A percentile compares a stretch with the other conserved stretches of the same genome.
Evolutionary conservation across 2,888 invertebrate genomes (phyloP).

Genomic region (Parnassius orleans): DNA sequence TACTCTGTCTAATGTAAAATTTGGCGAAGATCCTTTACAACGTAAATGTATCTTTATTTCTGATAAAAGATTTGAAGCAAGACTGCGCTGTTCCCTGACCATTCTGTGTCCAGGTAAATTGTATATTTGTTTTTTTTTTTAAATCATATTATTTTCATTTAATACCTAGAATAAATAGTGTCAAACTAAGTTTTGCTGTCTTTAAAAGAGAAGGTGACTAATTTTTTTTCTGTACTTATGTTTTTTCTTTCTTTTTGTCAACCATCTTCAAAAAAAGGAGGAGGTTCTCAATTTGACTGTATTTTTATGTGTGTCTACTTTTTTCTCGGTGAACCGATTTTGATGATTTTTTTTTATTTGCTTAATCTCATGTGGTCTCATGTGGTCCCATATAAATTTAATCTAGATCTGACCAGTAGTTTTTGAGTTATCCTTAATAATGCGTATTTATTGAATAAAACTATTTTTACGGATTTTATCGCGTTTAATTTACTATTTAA

Average conservation of each 20-base stretch:
- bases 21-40: slow-evolving; percentile 58
- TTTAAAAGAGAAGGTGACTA: neutral
- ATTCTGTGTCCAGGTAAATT: slow-evolving; percentile 46
- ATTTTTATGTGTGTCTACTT: too few species aligned
- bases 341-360: too few species aligned
- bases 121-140: neutral
- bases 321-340: too few species aligned
- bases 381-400: too few species aligned
- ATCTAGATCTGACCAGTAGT: too few species aligned
- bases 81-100: slow-evolving; percentile 51
- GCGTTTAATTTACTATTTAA: too few species aligned
- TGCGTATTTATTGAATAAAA: too few species aligned
- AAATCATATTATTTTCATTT: neutral
- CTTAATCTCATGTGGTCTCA: too few species aligned
- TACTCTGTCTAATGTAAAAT: slow-evolving; percentile 48
- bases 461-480: too few species aligned
- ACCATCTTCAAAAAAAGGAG: too few species aligned
- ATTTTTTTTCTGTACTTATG: neutral
- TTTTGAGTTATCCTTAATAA: too few species aligned
- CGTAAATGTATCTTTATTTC: slow-evolving; percentile 39
- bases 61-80: slow-evolving; percentile 30
- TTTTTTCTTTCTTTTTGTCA: neutral
- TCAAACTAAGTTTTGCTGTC: neutral
- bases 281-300: too few species aligned
- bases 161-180: neutral